Evolutionary conservation across 2,113 vertebrate species (phyloP).

Genomic region (Haplochromis vanheusdeni): DNA sequence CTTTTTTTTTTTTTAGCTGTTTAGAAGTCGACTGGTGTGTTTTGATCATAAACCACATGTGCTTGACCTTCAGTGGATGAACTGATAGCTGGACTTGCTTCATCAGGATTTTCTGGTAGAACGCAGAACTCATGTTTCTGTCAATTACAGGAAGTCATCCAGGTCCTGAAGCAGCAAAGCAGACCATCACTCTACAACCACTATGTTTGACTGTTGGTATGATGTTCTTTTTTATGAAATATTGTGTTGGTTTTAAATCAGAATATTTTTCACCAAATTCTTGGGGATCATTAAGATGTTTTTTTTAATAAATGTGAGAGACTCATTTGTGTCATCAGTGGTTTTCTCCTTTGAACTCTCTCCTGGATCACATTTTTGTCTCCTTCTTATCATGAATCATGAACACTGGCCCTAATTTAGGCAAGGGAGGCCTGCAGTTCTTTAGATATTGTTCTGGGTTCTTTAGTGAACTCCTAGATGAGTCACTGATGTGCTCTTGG

Average conservation of each 20-base stretch:
- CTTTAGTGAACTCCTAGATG: background rate
- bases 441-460: background rate
- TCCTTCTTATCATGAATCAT: background rate
- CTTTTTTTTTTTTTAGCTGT: background rate
- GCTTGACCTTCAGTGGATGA: background rate
- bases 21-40: background rate
- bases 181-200: background rate
- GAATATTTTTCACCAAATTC: background rate
- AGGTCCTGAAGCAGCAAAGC: background rate
- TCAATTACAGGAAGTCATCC: background rate
- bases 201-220: background rate
- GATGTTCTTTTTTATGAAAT: background rate
- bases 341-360: background rate
- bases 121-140: background rate
- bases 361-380: background rate
- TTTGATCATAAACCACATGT: background rate
- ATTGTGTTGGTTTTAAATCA: background rate
- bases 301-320: background rate
- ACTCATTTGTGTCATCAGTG: background rate
- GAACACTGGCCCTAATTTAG: background rate
- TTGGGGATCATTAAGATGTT: background rate
- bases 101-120: background rate
- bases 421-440: background rate
- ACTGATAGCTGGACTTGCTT: background rate
- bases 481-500: background rate